These are phyloP conservation scores for Pelochelys cantorii DNA, from an alignment of 2,797 vertebrate genomes.

Conservation along the genomic window DNA sequence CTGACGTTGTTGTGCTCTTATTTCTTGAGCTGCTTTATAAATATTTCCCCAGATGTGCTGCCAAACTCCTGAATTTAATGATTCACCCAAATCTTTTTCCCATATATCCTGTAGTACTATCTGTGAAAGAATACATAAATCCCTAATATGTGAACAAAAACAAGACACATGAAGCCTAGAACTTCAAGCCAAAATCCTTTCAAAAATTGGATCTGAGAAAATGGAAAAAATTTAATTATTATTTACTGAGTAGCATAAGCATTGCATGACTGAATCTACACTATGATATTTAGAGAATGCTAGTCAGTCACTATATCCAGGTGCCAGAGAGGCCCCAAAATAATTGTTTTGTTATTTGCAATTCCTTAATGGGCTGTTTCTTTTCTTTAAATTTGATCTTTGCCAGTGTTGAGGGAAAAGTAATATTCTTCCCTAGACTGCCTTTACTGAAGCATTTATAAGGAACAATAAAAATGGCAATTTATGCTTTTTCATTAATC, in stretches of 20 bases:
- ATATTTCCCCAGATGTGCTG: conserved; percentile 58
- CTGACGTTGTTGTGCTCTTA: conserved; percentile 55
- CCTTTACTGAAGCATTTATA: not conserved
- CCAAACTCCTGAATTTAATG: conserved; percentile 62
- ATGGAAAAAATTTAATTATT: not conserved
- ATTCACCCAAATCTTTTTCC: conserved; percentile 51
- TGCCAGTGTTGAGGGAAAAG: not conserved
- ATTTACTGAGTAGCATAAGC: not conserved
- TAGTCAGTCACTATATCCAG: not conserved
- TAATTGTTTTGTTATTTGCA: not conserved
- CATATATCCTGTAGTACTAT: conserved; percentile 31
- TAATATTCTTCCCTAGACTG: not conserved
- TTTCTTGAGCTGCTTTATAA: conserved; percentile 56
- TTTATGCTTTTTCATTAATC: not conserved
- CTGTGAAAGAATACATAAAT: conserved; percentile 19
- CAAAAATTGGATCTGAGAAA: not conserved
- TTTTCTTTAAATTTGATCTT: not conserved
- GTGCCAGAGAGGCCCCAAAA: not conserved
- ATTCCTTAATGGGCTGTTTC: not conserved
- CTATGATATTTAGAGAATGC: not conserved
- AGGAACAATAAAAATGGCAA: not conserved
- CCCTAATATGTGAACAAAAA: conserved; percentile 6
- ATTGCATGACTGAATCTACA: not conserved
- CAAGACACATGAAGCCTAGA: not conserved
- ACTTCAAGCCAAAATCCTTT: not conserved